A percentile compares a stretch with the other conserved stretches of the same genome.
Conservation (phyloP, 2,113 vertebrate genomes). For the Cyphomyrus plagiostoma region DNA sequence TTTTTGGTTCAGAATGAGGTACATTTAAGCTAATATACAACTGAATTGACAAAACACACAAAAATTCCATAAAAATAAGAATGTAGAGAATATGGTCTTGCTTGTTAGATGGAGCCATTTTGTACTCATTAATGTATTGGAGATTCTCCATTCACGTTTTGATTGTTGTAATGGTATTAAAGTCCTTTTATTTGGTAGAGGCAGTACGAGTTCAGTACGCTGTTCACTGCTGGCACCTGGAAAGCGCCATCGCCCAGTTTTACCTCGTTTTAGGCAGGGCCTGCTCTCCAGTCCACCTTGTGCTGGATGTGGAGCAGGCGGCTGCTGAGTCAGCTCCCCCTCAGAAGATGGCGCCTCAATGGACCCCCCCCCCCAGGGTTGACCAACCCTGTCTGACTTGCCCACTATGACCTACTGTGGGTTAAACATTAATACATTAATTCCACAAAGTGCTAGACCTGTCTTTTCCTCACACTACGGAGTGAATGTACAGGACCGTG, state of each 20-base stretch:
- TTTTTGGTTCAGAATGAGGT: neutral
- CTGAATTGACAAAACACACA: neutral
- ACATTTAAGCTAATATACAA: neutral
- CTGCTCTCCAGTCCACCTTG: neutral
- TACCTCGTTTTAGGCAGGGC: neutral
- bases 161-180: neutral
- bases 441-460: neutral
- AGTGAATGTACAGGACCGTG: neutral
- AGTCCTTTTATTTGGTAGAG: neutral
- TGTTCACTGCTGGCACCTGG: neutral
- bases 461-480: neutral
- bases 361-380: neutral
- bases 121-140: neutral
- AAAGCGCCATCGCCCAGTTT: neutral
- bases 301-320: neutral
- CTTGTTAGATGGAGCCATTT: neutral
- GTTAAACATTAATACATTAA: slow-evolving; percentile 10
- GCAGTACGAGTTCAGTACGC: neutral
- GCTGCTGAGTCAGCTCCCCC: neutral
- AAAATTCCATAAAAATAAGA: neutral
- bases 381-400: neutral
- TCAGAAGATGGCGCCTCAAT: neutral
- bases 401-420: neutral
- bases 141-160: neutral
- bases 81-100: neutral